Conservation (phyloP, 2,888 invertebrate species). For the Lasioglossum zephyrum region DNA sequence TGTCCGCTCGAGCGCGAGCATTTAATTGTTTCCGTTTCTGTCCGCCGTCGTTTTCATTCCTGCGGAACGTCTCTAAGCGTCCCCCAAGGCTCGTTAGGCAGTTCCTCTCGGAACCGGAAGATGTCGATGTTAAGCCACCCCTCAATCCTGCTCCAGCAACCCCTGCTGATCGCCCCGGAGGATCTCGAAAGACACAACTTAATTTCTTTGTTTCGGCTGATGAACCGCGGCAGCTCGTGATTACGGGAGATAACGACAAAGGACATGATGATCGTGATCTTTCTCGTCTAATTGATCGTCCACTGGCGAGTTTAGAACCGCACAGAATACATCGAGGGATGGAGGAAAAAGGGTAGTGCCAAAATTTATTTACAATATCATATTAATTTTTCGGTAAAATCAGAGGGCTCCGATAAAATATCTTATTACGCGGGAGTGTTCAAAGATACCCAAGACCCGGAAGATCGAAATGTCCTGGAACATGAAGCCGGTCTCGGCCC, state of each 20-base stretch:
- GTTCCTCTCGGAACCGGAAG: constrained; percentile 79
- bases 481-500: background rate
- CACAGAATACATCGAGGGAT: background rate
- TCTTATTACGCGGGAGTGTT: background rate
- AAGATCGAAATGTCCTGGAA: background rate
- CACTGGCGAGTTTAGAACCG: background rate
- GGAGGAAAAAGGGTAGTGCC: background rate
- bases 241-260: constrained; percentile 15
- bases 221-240: constrained; percentile 45
- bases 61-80: constrained; percentile 71
- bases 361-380: background rate
- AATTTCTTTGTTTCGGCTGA: constrained; percentile 66
- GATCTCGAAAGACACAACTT: constrained; percentile 48
- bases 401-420: too few relatives aligned
- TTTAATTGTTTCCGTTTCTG: constrained; percentile 76
- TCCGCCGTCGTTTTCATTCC: constrained; percentile 72
- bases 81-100: constrained; percentile 78
- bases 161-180: background rate
- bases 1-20: constrained; percentile 72
- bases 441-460: background rate
- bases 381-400: too few relatives aligned
- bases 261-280: background rate
- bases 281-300: background rate
- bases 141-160: constrained; percentile 17
- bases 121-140: constrained; percentile 73